Base-by-base conservation (phyloP, 2,888 invertebrate species). In the Troilus luridus region DNA sequence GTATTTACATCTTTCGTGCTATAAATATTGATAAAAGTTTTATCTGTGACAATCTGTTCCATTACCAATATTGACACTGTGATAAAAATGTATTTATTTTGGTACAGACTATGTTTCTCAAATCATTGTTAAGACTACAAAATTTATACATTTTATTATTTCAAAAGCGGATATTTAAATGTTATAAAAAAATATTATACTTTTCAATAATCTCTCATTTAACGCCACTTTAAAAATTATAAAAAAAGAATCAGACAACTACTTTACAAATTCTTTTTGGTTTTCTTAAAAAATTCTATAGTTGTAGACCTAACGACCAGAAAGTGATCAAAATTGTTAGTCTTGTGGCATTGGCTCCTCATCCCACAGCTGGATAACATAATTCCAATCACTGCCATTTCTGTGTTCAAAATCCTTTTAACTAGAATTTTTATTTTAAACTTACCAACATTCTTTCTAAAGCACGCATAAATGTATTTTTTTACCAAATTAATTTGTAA, bases 401-500 rank as follows among this genome's bases (percentile, higher is more conserved):
- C 27, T 77, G 72, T 77, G 27, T 24, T 41, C 72, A 41, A 77
- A 41, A 41, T 41, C 27, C 8, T 8, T 3, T 19, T 77, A 77
- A 41, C 8, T 19, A 41, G 41, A 41, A 24, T 77, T 41, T 64
- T 0, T 19, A 24, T 14, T 24, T 67, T 67, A 14, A 24, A n/a
- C 27, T 77, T 17, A 41, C 8, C 27, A 77, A 77, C 8, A 67
- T 27, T 12, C 12, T 41, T 77, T 12, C 72, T 77, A 41, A 14
- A 77, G 56, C 89, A 89, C 67, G 8, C 54, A 89, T 64, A 27
- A 27, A 88, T 41, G 17, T 41, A 60, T 89, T 89, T 89, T 89
- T 89, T 12, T 89, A 89, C 89, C 64, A 64, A 64, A 89, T 60
- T 27, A 27, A 62, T 89, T 89, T 89, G 67, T 89, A 89, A 89